Percentiles rank a stretch among this genome's conserved stretches.
phyloP scores from a whole-genome alignment of 2,888 invertebrate genomes.

The Neocrepidodera transversa region DNA sequence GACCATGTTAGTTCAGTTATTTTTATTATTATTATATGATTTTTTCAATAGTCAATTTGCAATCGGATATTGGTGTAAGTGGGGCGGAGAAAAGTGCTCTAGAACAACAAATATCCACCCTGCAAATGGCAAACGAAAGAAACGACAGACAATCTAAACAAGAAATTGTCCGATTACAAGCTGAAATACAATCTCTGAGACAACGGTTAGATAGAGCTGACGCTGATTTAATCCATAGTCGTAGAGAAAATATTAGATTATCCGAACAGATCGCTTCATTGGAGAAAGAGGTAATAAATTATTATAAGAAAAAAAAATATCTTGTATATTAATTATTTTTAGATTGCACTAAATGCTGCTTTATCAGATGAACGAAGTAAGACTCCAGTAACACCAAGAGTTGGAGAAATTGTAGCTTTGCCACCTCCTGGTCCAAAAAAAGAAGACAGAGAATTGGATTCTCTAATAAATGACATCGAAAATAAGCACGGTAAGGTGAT shows the following conservation, averaged over 20 bases:
- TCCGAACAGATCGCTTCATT: conserved; percentile 79
- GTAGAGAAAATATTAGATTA: conserved; percentile 79
- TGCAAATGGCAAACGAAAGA: conserved; percentile 71
- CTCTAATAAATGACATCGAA: conserved; percentile 80
- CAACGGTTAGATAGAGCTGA: conserved; percentile 82
- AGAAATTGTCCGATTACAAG: conserved; percentile 76
- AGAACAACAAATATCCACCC: conserved; percentile 79
- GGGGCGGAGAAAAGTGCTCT: conserved; percentile 80
- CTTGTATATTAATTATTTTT: too few species aligned
- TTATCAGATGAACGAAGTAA: conserved; percentile 55
- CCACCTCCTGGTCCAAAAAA: conserved; percentile 52
- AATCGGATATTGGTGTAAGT: conserved; percentile 78
- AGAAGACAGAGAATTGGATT: conserved; percentile 68
- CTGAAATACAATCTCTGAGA: conserved; percentile 77
- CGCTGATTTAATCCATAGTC: conserved; percentile 79
- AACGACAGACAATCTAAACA: conserved; percentile 79
- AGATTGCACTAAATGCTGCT: conserved; percentile 56
- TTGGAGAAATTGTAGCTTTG: conserved; percentile 51
- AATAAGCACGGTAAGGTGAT: conserved; percentile 76
- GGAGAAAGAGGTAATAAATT: conserved; percentile 83
- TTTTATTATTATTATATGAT: background rate
- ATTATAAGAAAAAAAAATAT: too few species aligned
- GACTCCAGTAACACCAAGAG: conserved; percentile 47
- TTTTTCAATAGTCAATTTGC: conserved; percentile 68
- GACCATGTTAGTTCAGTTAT: too few species aligned